Evolutionary conservation across 2,113 vertebrate genomes (phyloP), one percentile per base, ranked within the genome.

Genomic region (Paratilapia polleni): DNA sequence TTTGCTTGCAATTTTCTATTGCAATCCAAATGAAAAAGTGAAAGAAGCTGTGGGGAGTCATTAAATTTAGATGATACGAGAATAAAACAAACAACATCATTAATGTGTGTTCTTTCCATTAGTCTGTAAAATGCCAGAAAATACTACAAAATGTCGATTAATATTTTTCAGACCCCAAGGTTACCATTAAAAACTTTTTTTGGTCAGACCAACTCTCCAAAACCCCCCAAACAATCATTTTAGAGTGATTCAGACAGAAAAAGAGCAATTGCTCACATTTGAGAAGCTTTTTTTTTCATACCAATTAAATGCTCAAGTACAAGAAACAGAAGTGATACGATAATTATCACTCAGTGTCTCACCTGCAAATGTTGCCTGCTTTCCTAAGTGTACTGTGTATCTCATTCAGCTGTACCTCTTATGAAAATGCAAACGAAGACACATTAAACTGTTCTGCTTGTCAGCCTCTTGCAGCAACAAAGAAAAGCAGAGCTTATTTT

Each of bases 381-480:
- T 49, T 66, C 47, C 26, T 73, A 73, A 54, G 77, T 41, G 52
- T 24, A n/a, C 41, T 6, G 63, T 36, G 28, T 57, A 74, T 56
- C 26, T 73, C 24, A 64, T 59, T 78, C 14, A 81, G 56, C 13
- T n/a, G 31, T 56, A 26, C n/a, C 34, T 59, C 22, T 43, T 59
- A 57, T 38, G 47, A 38, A 79, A 81, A 38, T 24, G 41, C 38
- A 84, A 79, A 88, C 75, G 41, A 77, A 77, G 28, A 10, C 41
- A 12, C 34, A 52, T 80, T 68, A 34, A 76, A 87, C 70, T 22
- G n/a, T 26, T 38, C 20, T 43, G 63, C 8, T 11, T 31, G 61
- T 73, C 10, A 12, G 14, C 31, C 12, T 78, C 61, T 70, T 59
- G 24, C 75, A 41, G 60, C 12, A 31, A 54, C 28, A 61, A 24